phyloP scores from a whole-genome alignment of 2,797 vertebrate genomes.

The Sebastes taczanowskii region DNA sequence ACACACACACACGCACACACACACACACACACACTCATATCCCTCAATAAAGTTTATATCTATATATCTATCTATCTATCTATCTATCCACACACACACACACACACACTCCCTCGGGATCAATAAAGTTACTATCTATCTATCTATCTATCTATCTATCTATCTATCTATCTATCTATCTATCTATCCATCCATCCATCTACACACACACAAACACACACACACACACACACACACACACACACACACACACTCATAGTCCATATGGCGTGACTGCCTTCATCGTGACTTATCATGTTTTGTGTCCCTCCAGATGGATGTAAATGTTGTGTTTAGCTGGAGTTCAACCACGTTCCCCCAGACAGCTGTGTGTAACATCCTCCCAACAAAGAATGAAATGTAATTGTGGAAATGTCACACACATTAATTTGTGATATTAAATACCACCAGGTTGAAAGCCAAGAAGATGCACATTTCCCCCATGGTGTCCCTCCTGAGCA shows the following conservation, averaged over 20 bases:
- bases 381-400: neutral
- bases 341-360: slow-evolving; percentile 8
- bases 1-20: neutral
- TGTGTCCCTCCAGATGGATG: slow-evolving; percentile 35
- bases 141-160: no score
- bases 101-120: neutral
- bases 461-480: slow-evolving; percentile 10
- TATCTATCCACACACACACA: neutral
- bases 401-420: slow-evolving; percentile 34
- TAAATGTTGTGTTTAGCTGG: slow-evolving; percentile 36
- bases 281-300: slow-evolving; percentile 23
- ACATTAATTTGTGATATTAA: slow-evolving; percentile 25
- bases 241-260: neutral
- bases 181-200: neutral
- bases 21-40: no score
- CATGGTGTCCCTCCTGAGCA: neutral
- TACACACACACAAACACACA: neutral
- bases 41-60: no score
- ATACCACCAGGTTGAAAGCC: slow-evolving; percentile 7
- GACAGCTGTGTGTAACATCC: slow-evolving; percentile 22
- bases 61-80: no score
- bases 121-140: no score
- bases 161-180: no score
- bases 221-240: neutral
- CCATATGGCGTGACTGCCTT: slow-evolving; percentile 39